phyloP scores from a whole-genome alignment of 2,888 invertebrate species.

The Rhagium mordax region DNA sequence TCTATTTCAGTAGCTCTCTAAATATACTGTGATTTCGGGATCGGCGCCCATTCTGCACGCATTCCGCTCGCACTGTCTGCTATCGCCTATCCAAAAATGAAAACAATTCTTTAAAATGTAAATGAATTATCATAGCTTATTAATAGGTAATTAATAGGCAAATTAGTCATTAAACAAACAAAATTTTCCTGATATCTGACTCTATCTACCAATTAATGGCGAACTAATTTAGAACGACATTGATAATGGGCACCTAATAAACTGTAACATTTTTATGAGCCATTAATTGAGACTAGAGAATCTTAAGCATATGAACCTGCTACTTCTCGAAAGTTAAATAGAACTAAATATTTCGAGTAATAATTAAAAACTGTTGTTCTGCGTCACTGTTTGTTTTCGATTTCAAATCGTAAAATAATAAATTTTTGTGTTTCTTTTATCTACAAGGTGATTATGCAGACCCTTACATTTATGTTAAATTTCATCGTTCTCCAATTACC shows the following conservation, averaged over 20 bases:
- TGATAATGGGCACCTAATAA: background rate
- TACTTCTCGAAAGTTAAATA: background rate
- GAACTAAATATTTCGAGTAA: no score
- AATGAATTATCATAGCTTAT: background rate
- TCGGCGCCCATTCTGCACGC: conserved; percentile 52
- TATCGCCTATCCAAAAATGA: background rate
- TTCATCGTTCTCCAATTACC: no score
- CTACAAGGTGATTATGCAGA: no score
- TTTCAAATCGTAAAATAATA: no score
- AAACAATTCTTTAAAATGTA: conserved; percentile 4
- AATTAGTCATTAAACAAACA: no score
- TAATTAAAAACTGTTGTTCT: no score
- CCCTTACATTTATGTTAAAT: no score
- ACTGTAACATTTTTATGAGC: background rate
- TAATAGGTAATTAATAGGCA: no score
- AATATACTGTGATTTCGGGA: conserved; percentile 45
- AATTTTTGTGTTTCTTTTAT: no score
- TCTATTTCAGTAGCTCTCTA: conserved; percentile 55
- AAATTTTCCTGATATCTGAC: no score
- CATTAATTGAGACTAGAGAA: background rate
- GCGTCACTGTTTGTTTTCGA: no score
- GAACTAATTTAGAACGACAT: background rate
- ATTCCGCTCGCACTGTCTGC: conserved; percentile 17
- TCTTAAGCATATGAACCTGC: background rate
- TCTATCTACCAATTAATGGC: no score